These are phyloP conservation scores for Tricholaema leucomelas DNA, from an alignment of 2,113 vertebrate species.

Conservation along the genomic window DNA sequence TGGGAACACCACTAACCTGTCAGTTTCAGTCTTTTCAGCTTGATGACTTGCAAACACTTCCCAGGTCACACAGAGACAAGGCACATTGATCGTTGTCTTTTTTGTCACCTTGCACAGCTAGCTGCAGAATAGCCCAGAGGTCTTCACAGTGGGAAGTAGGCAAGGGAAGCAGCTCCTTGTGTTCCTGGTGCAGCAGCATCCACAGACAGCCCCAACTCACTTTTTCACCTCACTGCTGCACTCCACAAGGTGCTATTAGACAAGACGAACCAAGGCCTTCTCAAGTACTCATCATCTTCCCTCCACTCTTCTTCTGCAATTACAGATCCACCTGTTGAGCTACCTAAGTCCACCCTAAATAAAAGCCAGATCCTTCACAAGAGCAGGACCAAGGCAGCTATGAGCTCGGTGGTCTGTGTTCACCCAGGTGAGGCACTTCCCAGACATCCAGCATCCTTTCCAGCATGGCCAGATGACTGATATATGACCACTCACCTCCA, in stretches of 20 bases:
- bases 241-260: not conserved
- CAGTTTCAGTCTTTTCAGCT: not conserved
- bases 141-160: not conserved
- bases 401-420: not conserved
- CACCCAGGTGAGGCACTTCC: not conserved
- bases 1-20: not conserved
- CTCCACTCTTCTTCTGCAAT: not conserved
- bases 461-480: not conserved
- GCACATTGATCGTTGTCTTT: not conserved
- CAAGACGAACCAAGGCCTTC: not conserved
- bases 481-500: not conserved
- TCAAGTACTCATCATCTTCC: not conserved
- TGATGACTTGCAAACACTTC: not conserved
- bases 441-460: not conserved
- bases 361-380: not conserved
- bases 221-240: not conserved
- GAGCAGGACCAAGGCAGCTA: not conserved
- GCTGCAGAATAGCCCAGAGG: not conserved
- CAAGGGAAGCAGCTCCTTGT: not conserved
- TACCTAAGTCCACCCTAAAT: not conserved
- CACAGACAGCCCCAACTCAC: not conserved
- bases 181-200: not conserved
- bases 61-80: not conserved
- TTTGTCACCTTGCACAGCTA: not conserved
- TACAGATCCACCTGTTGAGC: not conserved